Evolutionary conservation across 2,113 vertebrate species (phyloP).

Genomic region (Tringa solitaria): DNA sequence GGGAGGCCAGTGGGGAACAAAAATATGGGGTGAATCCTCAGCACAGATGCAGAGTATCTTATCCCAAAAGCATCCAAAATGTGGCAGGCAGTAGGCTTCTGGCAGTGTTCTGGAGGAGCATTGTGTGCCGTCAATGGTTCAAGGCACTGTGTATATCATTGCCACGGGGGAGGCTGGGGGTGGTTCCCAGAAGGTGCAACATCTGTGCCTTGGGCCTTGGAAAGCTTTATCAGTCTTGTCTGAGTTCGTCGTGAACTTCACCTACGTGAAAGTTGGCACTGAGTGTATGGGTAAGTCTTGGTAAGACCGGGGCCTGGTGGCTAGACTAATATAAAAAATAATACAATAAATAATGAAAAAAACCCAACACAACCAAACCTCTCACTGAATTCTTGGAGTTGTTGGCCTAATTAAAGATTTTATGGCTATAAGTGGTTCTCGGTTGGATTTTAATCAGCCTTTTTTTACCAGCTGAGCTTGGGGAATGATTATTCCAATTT

Average conservation of each 20-base stretch:
- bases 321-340: neutral
- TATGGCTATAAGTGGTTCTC: neutral
- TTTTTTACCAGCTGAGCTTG: neutral
- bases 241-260: neutral
- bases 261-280: neutral
- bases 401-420: neutral
- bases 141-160: accelerated
- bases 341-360: neutral
- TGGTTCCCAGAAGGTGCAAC: neutral
- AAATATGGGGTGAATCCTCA: neutral
- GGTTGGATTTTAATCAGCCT: neutral
- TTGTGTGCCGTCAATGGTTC: accelerated
- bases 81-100: neutral
- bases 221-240: neutral
- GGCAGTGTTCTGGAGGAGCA: neutral
- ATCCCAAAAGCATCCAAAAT: neutral
- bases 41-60: neutral
- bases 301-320: neutral
- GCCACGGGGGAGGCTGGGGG: neutral
- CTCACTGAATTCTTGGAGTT: neutral
- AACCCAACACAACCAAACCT: neutral
- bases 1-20: neutral
- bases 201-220: neutral
- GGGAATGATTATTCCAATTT: neutral
- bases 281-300: neutral